Evolutionary conservation across 2,797 vertebrate species (phyloP).

Genomic region (Gallinago nigripennis): DNA sequence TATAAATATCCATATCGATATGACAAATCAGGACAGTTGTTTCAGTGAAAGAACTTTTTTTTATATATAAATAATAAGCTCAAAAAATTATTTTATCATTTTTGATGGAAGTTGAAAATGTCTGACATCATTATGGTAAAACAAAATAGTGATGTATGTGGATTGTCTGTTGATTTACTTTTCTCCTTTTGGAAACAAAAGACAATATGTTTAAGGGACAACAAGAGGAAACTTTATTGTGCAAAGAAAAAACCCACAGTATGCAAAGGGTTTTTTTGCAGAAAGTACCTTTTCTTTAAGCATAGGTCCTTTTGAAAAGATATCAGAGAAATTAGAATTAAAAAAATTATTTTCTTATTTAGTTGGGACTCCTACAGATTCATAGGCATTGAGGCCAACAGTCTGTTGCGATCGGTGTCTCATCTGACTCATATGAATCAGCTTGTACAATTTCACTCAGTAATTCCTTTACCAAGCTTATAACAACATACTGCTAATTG

Average conservation of each 20-base stretch:
- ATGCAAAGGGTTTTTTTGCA: background rate
- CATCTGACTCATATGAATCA: background rate
- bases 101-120: background rate
- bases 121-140: background rate
- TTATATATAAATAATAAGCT: background rate
- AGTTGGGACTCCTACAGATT: background rate
- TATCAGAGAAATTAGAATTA: background rate
- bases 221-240: background rate
- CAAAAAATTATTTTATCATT: background rate
- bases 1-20: background rate
- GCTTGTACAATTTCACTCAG: background rate
- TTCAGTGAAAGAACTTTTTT: background rate
- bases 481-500: background rate
- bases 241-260: background rate
- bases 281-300: background rate
- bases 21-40: background rate
- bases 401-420: background rate
- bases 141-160: background rate
- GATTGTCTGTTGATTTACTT: background rate
- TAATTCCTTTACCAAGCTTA: background rate
- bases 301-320: background rate
- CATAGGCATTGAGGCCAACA: background rate
- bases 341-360: background rate
- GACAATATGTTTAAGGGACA: background rate
- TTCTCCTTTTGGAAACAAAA: background rate